phyloP scores from a whole-genome alignment of 2,113 vertebrate species.

The Amphiprion ocellaris region DNA sequence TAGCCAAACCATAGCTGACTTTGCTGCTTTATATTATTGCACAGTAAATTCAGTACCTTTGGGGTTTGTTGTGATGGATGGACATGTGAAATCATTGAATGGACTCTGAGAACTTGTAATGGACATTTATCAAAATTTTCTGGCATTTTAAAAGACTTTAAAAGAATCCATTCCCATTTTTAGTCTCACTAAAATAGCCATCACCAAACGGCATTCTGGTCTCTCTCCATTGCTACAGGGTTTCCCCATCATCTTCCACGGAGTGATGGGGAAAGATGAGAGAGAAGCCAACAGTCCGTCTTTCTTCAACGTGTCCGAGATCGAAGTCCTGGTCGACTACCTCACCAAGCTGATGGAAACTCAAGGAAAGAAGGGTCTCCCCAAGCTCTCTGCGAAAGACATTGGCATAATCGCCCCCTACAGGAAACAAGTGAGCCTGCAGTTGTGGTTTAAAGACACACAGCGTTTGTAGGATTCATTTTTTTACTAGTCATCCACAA shows the following conservation, averaged over 20 bases:
- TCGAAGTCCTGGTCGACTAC: slow-evolving; percentile 87
- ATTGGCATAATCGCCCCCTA: slow-evolving; percentile 94
- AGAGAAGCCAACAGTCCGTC: slow-evolving; percentile 92
- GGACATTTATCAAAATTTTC: too few species aligned
- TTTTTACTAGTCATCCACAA: not conserved
- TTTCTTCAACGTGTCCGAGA: slow-evolving; percentile 93
- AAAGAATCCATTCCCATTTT: too few species aligned
- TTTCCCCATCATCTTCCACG: slow-evolving; percentile 94
- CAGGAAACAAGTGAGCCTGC: slow-evolving; percentile 91
- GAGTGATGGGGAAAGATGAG: slow-evolving; percentile 90
- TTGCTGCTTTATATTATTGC: too few species aligned
- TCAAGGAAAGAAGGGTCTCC: slow-evolving; percentile 85
- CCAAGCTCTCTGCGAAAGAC: slow-evolving; percentile 83
- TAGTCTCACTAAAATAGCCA: not conserved
- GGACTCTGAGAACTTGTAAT: too few species aligned
- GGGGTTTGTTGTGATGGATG: too few species aligned
- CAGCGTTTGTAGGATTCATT: not conserved
- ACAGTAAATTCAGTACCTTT: too few species aligned
- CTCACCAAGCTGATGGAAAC: slow-evolving; percentile 87
- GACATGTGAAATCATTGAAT: too few species aligned
- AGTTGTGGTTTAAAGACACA: not conserved
- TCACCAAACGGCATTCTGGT: not conserved
- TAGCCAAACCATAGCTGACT: too few species aligned
- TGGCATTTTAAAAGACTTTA: too few species aligned
- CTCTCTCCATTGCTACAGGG: slow-evolving; percentile 77